Base-by-base conservation (phyloP, 2,113 vertebrate species). In the Sebastes fasciatus region DNA sequence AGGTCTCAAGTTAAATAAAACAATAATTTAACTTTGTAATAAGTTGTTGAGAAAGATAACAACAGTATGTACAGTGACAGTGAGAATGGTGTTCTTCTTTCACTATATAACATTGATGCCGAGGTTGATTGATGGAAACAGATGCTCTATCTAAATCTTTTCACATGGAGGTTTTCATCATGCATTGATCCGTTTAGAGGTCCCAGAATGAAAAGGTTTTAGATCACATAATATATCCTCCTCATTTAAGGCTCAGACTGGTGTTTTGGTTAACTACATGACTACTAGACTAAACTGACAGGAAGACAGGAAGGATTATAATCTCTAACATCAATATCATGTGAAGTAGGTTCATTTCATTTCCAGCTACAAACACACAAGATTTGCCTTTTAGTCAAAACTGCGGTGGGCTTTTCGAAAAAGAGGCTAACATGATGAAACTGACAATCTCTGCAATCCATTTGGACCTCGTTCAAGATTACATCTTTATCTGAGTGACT, bases 391-490 rank as follows among this genome's bases (percentile, higher is more conserved):
- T 86, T 72, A 68, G 82, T 61, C 4, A 2, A 69, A 80, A 86
- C 75, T 71, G 85, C 19, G 8, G 51, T 67, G 61, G 65, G 83
- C 34, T 88, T 86, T 92, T 75, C 2, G 63, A 88, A 92, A 34
- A 95, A 93, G 89, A 93, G 92, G 91, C 91, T 91, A 92, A 92
- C 91, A 82, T 69, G 87, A 81, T 91, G 87, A 90, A 92, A 89
- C 67, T 43, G 89, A 88, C 91, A 90, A 91, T 88, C 92, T 91
- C 92, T 83, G 42, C 86, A 95, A 94, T 93, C 91, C 92, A 91
- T 95, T 94, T 94, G 93, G 94, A 92, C 81, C 64, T 71, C 58
- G 77, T 88, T 94, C 91, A 91, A 92, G 90, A 91, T 93, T 90
- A 91, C 52, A 86, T 91, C 82, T 93, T 91, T 91, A 93, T 92